These are phyloP conservation scores for Mastigias papua DNA, from an alignment of 30 jellyfish, hydroid and myxozoan species.

Conservation along the genomic window DNA sequence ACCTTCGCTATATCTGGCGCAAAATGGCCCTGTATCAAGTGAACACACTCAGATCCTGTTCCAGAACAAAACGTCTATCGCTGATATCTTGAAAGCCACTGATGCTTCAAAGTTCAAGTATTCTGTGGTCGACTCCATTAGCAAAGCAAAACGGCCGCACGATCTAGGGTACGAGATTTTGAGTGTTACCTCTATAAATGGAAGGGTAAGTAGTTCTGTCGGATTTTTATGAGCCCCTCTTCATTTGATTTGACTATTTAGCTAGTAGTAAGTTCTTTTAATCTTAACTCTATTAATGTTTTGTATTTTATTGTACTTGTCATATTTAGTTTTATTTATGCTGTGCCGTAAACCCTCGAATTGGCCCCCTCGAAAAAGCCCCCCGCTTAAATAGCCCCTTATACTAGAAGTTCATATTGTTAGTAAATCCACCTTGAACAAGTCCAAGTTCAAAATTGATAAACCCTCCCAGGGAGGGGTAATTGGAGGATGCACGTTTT, in stretches of 20 bases:
- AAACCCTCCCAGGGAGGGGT: too few relatives aligned
- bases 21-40: conserved; percentile 28
- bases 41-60: conserved; percentile 60
- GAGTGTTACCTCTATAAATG: conserved; percentile 1
- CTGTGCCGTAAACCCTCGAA: too few relatives aligned
- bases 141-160: conserved; percentile 56
- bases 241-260: not conserved
- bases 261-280: too few relatives aligned
- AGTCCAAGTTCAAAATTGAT: too few relatives aligned
- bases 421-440: too few relatives aligned
- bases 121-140: conserved; percentile 32
- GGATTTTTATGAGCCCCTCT: not conserved
- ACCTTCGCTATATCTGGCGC: conserved; percentile 73
- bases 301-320: too few relatives aligned
- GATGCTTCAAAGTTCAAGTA: conserved; percentile 25
- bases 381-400: too few relatives aligned
- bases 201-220: conserved; percentile 47
- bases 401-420: too few relatives aligned
- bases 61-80: conserved; percentile 32
- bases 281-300: too few relatives aligned
- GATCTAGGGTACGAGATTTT: conserved; percentile 56
- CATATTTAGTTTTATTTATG: too few relatives aligned
- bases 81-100: conserved; percentile 36
- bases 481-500: too few relatives aligned
- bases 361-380: too few relatives aligned